Evolutionary conservation across 2,888 invertebrate genomes (phyloP).

Genomic region (Zeuzera pyrina): DNA sequence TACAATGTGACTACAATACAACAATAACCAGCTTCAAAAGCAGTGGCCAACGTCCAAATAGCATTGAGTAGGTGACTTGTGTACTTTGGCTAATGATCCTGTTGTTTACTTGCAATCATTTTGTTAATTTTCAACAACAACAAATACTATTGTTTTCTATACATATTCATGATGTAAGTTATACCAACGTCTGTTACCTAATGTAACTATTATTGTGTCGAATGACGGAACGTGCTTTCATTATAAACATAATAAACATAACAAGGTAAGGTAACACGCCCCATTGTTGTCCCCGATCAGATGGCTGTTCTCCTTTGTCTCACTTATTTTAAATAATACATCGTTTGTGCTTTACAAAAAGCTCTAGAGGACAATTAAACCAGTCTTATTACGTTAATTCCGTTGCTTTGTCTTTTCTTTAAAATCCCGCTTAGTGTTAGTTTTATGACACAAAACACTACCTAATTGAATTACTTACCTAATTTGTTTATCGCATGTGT

Average conservation of each 20-base stretch:
- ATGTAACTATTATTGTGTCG: slow-evolving; percentile 11
- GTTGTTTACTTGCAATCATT: slow-evolving; percentile 22
- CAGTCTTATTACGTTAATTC: no score
- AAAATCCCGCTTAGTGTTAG: no score
- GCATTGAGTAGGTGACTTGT: slow-evolving; percentile 19
- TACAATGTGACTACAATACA: slow-evolving; percentile 21
- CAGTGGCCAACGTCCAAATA: slow-evolving; percentile 29
- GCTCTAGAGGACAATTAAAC: slow-evolving; percentile 20
- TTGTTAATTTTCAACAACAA: no score
- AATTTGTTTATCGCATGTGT: no score
- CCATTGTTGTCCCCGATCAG: slow-evolving; percentile 34
- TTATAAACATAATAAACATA: slow-evolving; percentile 12
- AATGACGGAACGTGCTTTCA: slow-evolving; percentile 13
- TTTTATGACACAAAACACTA: no score
- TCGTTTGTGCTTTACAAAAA: slow-evolving; percentile 27
- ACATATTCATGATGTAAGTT: slow-evolving; percentile 7
- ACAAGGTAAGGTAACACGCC: slow-evolving; percentile 9
- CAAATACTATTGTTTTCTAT: no score
- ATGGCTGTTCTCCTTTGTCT: slow-evolving; percentile 37
- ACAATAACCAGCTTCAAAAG: slow-evolving; percentile 28
- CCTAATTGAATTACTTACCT: no score
- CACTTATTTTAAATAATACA: slow-evolving; percentile 32
- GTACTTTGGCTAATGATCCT: slow-evolving; percentile 22
- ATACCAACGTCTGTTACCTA: slow-evolving; percentile 2
- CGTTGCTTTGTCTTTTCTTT: no score